Evolutionary conservation across 2,113 vertebrate genomes (phyloP).

Genomic region (Hippocampus comes): DNA sequence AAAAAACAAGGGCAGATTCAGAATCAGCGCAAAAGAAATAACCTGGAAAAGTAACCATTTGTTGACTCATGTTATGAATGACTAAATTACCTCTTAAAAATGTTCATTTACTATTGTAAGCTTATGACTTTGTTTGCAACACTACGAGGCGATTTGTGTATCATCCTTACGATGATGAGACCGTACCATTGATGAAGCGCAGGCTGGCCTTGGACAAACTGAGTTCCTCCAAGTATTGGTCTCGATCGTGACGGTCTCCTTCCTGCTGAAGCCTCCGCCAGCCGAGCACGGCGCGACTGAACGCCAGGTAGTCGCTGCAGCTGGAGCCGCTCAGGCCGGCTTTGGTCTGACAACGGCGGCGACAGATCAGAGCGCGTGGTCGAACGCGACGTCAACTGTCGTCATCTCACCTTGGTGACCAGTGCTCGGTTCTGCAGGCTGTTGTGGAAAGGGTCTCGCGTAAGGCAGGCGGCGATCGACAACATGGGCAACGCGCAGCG

Average conservation of each 20-base stretch:
- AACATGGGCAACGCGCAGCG: conserved; percentile 87
- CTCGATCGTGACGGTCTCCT: conserved; percentile 70
- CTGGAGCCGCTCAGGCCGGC: conserved; percentile 77
- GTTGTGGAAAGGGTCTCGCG: conserved; percentile 92
- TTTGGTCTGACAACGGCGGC: conserved; percentile 75
- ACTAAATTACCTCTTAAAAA: too few relatives aligned
- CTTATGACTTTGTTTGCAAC: too few relatives aligned
- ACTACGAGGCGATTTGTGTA: too few relatives aligned
- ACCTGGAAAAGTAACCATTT: too few relatives aligned
- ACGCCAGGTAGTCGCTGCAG: conserved; percentile 86
- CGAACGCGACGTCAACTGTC: background rate
- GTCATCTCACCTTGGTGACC: conserved; percentile 79
- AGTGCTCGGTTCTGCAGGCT: conserved; percentile 85
- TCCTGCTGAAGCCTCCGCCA: conserved; percentile 80
- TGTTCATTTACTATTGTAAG: too few relatives aligned
- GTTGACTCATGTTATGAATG: too few relatives aligned
- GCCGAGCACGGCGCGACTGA: conserved; percentile 79
- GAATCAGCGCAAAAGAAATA: too few relatives aligned
- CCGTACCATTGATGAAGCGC: conserved; percentile 85
- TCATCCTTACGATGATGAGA: too few relatives aligned
- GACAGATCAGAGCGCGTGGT: background rate
- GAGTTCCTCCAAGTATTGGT: conserved; percentile 78
- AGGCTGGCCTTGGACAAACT: conserved; percentile 80
- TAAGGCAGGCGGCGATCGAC: conserved; percentile 86
- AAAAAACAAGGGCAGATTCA: too few relatives aligned